These are phyloP conservation scores for Athripsodes cinereus DNA, from an alignment of 2,888 invertebrate genomes.

Conservation along the genomic window DNA sequence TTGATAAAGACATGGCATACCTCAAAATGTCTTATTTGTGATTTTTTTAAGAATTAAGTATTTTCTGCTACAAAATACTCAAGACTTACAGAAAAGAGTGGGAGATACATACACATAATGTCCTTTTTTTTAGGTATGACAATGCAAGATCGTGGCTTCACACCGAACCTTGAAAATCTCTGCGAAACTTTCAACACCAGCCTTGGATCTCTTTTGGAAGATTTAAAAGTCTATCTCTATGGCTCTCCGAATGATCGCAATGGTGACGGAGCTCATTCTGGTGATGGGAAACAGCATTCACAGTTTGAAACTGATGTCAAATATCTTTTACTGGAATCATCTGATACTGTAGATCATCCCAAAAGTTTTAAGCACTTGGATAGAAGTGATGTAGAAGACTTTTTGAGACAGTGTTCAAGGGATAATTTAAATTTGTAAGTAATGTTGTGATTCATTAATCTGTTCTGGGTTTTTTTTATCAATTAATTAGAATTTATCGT, in stretches of 20 bases:
- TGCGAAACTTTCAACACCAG: constrained; percentile 60
- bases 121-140: constrained; percentile 44
- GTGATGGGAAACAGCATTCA: constrained; percentile 30
- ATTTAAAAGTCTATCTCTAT: constrained; percentile 63
- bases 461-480: too few species aligned
- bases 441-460: too few species aligned
- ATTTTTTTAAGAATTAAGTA: too few species aligned
- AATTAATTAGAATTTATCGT: too few species aligned
- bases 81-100: too few species aligned
- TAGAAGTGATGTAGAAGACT: constrained; percentile 45
- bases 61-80: too few species aligned
- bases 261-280: constrained; percentile 17
- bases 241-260: constrained; percentile 40
- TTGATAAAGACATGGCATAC: too few species aligned
- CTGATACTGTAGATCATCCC: constrained; percentile 28
- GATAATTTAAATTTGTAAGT: constrained; percentile 43
- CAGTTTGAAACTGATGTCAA: constrained; percentile 35
- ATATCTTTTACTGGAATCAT: constrained; percentile 16
- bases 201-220: constrained; percentile 58
- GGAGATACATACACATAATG: too few species aligned
- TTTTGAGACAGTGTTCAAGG: constrained; percentile 47
- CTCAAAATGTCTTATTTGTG: too few species aligned
- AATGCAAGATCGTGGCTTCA: constrained; percentile 77
- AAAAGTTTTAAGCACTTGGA: constrained; percentile 37
- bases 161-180: constrained; percentile 63